Evolutionary conservation across 2,888 invertebrate species (phyloP), one percentile per base, ranked within the genome.

Genomic region (Xestia rhomboidea): DNA sequence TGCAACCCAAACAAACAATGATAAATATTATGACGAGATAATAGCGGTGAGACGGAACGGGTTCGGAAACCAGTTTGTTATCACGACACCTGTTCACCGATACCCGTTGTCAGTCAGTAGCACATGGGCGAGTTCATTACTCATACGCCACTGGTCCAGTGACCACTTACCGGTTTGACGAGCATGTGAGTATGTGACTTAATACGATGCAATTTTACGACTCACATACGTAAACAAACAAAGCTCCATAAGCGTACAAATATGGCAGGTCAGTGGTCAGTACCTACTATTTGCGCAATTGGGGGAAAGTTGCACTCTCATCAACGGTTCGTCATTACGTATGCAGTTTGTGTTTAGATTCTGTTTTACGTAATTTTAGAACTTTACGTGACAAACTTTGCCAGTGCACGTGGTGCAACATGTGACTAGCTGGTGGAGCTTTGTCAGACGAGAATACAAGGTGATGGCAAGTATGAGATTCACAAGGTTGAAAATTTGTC

Each of bases 171-270:
- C 94, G 95, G 96, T 96, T 94, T 92, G 92, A 92, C 94, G 79
- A 91, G 94, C 94, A 95, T 93, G 92, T 95, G 81, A 91, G 94
- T 93, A 94, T 92, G 92, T 96, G 96, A 92, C 91, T 91, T 89
- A 89, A 91, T 90, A 84, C 88, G 89, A 87, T 80, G 88, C 87
- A 89, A 89, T 88, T 89, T 90, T 90, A 89, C 89, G 83, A 87
- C 82, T 79, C 67, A 81, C 78, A 90, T 92, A 91, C 89, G 81
- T 82, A 76, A 82, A 82, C 64, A 87, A 89, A 91, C 89, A 90
- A 92, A 90, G 89, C 90, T 93, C 89, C 86, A 89, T 89, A 89
- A 90, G 90, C 86, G 67, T 85, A 88, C 84, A 90, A 91, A 92
- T 89, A 91, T 87, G 86, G 82, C 87, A 82, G 82, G 85, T 87